Base-by-base conservation (phyloP, 2,113 vertebrate genomes). In the Heteronetta atricapilla region DNA sequence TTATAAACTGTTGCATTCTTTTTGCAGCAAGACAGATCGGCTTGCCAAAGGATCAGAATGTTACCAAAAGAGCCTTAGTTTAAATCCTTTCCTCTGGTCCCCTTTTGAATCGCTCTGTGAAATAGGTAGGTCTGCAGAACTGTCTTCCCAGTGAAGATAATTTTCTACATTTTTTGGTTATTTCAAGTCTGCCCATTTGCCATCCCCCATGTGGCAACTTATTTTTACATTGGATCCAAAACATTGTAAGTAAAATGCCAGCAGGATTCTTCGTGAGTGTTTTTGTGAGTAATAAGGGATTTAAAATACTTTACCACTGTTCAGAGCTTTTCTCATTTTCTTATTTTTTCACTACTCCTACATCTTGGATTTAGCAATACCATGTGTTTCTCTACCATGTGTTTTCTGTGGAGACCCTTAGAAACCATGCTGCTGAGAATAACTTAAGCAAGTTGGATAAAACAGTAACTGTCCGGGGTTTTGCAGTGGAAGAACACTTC, bases 71-170 rank as follows among this genome's bases (percentile, higher is more conserved):
- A 99, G 99, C 98, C 98, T 99, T 98, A 99, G 98, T 96, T 98
- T 99, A 98, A 99, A 99, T 97, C 99, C 99, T 84, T 99, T 99
- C 96, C 98, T 99, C 92, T 99, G 99, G 99, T 99, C 99, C 67
- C 99, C 99, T 31, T 99, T 99, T 97, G 99, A 99, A 96, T 99
- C 98, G 25, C 98, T 99, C 58, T 99, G 99, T 98, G 99, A 99
- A 98, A 99, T 99, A 97, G 99, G 99, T 99, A 98, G 97, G 98
- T 97, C 93, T 91, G 55, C 86, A 90, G 36, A 72, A 22, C 36
- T 38, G 0, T 26, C 66, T 28, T 17, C 28, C 25, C 31, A 5
- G 7, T 7, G 11, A 69, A 58, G 56, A 20, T n/a, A n/a, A n/a
- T 18, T 18, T 64, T 16, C 16, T 48, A 0, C 0, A 0, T 36